Evolutionary conservation across 2,113 vertebrate genomes (phyloP).

Genomic region (Typhlomys cinereus): DNA sequence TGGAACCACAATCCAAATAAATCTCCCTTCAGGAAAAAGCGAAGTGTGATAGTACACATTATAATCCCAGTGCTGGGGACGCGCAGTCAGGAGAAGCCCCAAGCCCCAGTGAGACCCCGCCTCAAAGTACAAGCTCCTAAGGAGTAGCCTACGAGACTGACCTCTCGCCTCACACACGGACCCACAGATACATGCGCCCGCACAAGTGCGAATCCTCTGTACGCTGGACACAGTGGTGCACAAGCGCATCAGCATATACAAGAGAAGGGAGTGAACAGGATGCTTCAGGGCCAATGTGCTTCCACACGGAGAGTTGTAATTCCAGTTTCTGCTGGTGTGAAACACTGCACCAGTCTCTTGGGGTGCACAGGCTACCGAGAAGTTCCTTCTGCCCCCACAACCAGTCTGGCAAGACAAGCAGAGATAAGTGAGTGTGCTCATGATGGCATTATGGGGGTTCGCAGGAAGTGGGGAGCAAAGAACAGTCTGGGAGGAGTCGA

Average conservation of each 20-base stretch:
- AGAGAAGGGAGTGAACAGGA: too few relatives aligned
- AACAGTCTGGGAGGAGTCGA: not conserved
- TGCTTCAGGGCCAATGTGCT: not conserved
- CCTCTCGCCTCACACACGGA: too few relatives aligned
- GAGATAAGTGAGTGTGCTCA: rapidly evolving
- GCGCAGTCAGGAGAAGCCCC: not conserved
- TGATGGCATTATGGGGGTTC: rapidly evolving
- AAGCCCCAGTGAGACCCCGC: too few relatives aligned
- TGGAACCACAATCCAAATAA: too few relatives aligned
- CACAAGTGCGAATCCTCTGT: too few relatives aligned
- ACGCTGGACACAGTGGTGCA: too few relatives aligned
- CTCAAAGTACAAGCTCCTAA: too few relatives aligned
- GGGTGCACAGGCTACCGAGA: not conserved
- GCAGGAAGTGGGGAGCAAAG: rapidly evolving
- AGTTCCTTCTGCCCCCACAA: not conserved
- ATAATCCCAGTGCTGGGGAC: not conserved
- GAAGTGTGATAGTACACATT: not conserved
- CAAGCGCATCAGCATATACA: too few relatives aligned
- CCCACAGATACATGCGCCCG: too few relatives aligned
- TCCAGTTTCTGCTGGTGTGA: not conserved
- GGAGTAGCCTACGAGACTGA: too few relatives aligned
- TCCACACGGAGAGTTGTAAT: not conserved
- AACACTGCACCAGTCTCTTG: rapidly evolving
- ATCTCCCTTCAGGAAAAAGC: too few relatives aligned
- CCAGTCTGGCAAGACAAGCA: not conserved